Conservation (phyloP, 2,888 invertebrate genomes). For the Schrankia costaestrigalis region DNA sequence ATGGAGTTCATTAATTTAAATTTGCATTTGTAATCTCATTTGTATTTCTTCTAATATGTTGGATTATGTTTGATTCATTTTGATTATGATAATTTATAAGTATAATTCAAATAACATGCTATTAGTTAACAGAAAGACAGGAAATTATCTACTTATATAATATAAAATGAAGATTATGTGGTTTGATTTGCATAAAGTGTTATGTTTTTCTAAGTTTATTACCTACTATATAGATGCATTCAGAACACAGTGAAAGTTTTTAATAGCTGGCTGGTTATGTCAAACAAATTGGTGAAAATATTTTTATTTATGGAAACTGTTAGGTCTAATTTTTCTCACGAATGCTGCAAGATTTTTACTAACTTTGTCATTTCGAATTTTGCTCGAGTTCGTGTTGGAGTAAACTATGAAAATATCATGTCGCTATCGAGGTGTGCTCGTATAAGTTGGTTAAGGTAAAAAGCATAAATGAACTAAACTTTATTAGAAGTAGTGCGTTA, state of each 20-base stretch:
- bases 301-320: background rate
- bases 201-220: too few relatives aligned
- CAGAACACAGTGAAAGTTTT: constrained; percentile 14
- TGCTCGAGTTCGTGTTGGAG: too few relatives aligned
- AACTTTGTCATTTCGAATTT: background rate
- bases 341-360: too few relatives aligned
- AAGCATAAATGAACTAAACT: too few relatives aligned
- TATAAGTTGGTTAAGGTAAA: too few relatives aligned
- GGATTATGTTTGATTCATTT: constrained; percentile 1
- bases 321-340: background rate
- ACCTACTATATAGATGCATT: background rate
- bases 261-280: constrained; percentile 4
- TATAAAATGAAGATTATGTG: too few relatives aligned
- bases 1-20: constrained; percentile 26
- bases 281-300: background rate
- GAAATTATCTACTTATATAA: constrained; percentile 20
- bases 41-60: constrained; percentile 18
- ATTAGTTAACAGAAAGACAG: constrained; percentile 16
- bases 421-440: too few relatives aligned
- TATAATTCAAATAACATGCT: constrained; percentile 18
- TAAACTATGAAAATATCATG: too few relatives aligned
- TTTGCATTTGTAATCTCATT: constrained; percentile 23
- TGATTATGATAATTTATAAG: constrained; percentile 25
- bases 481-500: too few relatives aligned
- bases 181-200: too few relatives aligned